These are phyloP conservation scores for Coreius guichenoti DNA, from an alignment of 2,797 vertebrate genomes.

Conservation along the genomic window DNA sequence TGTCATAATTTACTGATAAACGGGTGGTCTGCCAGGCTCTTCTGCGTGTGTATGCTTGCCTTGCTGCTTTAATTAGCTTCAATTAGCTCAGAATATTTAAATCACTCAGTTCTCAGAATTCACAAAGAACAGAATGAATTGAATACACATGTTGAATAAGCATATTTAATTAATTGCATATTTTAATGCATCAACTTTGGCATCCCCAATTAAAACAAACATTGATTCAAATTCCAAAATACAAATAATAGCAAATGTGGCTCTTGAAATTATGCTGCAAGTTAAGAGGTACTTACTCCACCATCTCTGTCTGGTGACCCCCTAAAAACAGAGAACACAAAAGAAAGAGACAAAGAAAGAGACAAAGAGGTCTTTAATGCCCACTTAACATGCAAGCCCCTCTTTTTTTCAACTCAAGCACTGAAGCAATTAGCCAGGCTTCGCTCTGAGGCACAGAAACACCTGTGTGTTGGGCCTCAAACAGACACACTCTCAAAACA, in stretches of 20 bases:
- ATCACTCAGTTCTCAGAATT: neutral
- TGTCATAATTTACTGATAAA: neutral
- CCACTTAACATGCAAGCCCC: conserved; percentile 42
- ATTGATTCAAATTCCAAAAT: conserved; percentile 26
- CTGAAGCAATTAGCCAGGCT: conserved; percentile 29
- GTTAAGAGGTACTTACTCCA: conserved; percentile 86
- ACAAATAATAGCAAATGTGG: neutral
- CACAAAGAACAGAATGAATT: neutral
- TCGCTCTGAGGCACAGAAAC: conserved; percentile 16
- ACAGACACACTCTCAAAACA: conserved; percentile 24
- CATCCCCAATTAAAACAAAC: neutral
- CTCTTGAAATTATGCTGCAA: neutral
- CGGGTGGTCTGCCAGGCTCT: neutral
- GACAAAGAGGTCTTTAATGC: conserved; percentile 44
- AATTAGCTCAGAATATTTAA: conserved; percentile 20
- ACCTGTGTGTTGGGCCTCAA: neutral
- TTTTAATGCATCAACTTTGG: neutral
- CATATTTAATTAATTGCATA: conserved; percentile 5
- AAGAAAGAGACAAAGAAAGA: conserved; percentile 57
- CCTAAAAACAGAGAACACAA: conserved; percentile 74
- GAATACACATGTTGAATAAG: neutral
- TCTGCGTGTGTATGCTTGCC: too few relatives aligned
- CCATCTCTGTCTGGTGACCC: conserved; percentile 96
- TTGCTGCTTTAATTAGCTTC: neutral
- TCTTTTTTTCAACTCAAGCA: conserved; percentile 58